These are phyloP conservation scores for Bettongia penicillata DNA, from an alignment of 2,113 vertebrate species.

Conservation along the genomic window DNA sequence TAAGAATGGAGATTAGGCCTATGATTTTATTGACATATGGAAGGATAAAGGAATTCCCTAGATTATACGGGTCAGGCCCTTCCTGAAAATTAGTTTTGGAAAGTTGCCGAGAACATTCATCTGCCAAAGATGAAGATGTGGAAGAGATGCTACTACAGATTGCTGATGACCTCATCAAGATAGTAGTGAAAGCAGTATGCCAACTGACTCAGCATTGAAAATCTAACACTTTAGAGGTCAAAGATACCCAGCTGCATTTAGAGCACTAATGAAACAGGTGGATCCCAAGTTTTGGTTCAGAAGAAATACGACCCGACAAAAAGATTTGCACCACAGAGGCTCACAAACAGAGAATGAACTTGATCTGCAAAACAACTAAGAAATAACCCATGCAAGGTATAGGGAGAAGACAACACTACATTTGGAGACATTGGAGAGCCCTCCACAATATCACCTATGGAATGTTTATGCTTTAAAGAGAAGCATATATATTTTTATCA, in stretches of 20 bases:
- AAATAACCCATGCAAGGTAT: conserved; percentile 87
- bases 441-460: conserved; percentile 79
- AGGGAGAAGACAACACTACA: conserved; percentile 59
- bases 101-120: neutral
- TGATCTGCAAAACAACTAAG: conserved; percentile 99
- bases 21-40: neutral
- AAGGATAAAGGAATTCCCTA: neutral
- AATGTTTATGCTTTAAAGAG: conserved; percentile 85
- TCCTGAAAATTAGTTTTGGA: neutral
- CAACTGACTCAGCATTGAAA: conserved; percentile 91
- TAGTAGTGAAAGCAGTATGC: conserved; percentile 88
- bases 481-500: conserved; percentile 85
- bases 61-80: neutral
- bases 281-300: conserved; percentile 99
- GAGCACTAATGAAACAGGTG: conserved; percentile 99
- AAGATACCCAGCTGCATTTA: conserved; percentile 91
- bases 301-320: conserved; percentile 98
- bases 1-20: neutral
- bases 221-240: conserved; percentile 92
- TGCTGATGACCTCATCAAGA: conserved; percentile 91
- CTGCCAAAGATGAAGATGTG: conserved; percentile 82
- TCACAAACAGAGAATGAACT: conserved; percentile 99
- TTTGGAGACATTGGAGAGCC: conserved; percentile 77
- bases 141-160: conserved; percentile 92
- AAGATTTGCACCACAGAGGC: conserved; percentile 99